Base-by-base conservation (phyloP, 2,797 vertebrate species). In the Falco cherrug region DNA sequence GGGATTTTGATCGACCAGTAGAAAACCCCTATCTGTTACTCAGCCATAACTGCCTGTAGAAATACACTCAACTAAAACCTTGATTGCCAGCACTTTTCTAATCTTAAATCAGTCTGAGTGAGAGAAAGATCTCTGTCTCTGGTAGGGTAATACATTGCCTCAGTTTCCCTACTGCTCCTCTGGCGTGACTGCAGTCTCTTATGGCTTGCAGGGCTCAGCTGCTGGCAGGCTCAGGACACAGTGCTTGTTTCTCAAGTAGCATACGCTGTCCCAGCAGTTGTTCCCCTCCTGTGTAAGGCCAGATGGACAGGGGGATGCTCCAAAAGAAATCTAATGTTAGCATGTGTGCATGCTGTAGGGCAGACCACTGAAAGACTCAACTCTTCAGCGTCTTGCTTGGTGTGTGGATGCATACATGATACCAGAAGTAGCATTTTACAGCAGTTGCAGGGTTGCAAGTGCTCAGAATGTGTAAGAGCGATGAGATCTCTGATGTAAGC, bases 371-470 rank as follows among this genome's bases (percentile, higher is more conserved):
- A 31, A 37, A 51, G 37, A 24, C 18, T 61, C n/a, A 24, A 1
- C 28, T 80, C 45, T 53, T 43, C 7, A 9, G n/a, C 29, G 39
- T 33, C 50, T 31, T 11, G 28, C 21, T 29, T 25, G 47, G 53
- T 0, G 0, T 43, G 51, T 65, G 67, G 61, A 33, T 54, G 18
- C 9, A 37, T 39, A 4, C 16, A 3, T 13, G 50, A 2, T 41
- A 13, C 7, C 41, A 47, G 26, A 64, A 47, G 33, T 69, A 59
- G n/a, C 48, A 16, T 48, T 37, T 56, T 60, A 56, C 41, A 81
- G 26, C 65, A 47, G 13, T 10, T 21, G 25, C 54, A 51, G 35
- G 6, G 16, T 43, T 50, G 39, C 5, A n/a, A 33, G 21, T 33
- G 35, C 10, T 35, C 28, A 18, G 65, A 73, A 61, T 4, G 6